Evolutionary conservation across 2,113 vertebrate species (phyloP), one percentile per base, ranked within the genome.

Genomic region (Rana temporaria): DNA sequence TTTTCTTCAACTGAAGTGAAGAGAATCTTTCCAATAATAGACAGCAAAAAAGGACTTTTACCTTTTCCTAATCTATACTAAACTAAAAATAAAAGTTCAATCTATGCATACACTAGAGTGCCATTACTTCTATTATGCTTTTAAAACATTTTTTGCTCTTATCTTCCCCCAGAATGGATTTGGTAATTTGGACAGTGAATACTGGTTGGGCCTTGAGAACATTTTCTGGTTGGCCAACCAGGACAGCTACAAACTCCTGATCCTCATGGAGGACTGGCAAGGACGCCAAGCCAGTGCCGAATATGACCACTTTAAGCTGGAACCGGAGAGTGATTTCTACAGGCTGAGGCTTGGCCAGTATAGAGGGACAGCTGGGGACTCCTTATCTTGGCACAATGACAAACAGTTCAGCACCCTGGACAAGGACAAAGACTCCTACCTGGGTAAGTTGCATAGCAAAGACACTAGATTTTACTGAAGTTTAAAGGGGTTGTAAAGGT

Each of bases 371-470:
- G 96, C 95, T 0, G 96, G 96, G 0, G 96, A 98, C 85, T 98
- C 96, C 0, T 92, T 98, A 4, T 96, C 96, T 4, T 97, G 96
- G 96, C 96, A 98, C 87, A 96, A 89, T 53, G 96, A 96, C 88
- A 96, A 95, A 84, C 95, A 95, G 63, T 98, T 98, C 89, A 98
- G 95, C 84, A 97, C 96, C 2, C 87, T 96, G 84, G 96, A 98
- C 75, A 92, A 90, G 3, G 96, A 98, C 86, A 92, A 92, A 34
- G 96, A 98, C 71, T 87, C 93, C 12, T 96, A 97, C 74, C 86
- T 92, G 73, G 96, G 96, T 98, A 82, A 80, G 52, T 24, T 17
- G 20, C 15, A 24, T 30, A 30, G 26, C 26, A 1, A 20, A 56
- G 38, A 38, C 17, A 19, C n/a, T 34, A 59, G 24, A 17, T 16